Evolutionary conservation across 1,140 invertebrate genomes (phyloP).

Genomic region (Nephila pilipes): DNA sequence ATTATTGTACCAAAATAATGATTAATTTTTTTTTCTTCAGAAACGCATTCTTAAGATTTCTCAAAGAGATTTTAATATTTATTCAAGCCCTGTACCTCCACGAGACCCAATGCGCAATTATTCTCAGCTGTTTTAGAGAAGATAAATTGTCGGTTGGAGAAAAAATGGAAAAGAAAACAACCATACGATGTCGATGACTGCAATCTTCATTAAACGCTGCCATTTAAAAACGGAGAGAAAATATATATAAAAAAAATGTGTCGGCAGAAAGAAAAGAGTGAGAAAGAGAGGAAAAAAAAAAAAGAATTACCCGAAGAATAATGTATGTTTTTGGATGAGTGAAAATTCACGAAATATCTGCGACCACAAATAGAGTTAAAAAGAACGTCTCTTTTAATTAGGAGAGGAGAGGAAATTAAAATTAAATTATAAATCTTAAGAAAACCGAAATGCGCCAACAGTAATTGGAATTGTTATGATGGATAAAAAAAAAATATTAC

Average conservation of each 20-base stretch:
- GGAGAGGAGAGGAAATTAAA: slow-evolving; percentile 43
- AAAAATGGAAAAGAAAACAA: not conserved
- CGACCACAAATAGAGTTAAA: not conserved
- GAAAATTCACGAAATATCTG: slow-evolving; percentile 1
- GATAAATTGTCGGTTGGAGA: not conserved
- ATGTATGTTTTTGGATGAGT: slow-evolving; percentile 14
- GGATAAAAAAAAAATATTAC: not conserved
- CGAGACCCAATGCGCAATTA: not conserved
- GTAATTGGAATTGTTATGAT: slow-evolving; percentile 4
- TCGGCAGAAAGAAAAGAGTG: not conserved
- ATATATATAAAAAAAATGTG: not conserved
- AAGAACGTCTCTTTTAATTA: slow-evolving; percentile 34
- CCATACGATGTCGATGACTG: not conserved
- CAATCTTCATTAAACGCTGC: slow-evolving; percentile 41
- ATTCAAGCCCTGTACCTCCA: not conserved
- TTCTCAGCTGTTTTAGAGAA: slow-evolving; percentile 20
- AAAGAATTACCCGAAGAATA: slow-evolving; percentile 16
- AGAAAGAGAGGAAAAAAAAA: not conserved
- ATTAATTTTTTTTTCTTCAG: no score
- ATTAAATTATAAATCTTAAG: slow-evolving; percentile 32
- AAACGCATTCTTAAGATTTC: no score
- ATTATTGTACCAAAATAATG: no score
- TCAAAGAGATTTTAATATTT: slow-evolving; percentile 18
- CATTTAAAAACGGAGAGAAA: slow-evolving; percentile 27
- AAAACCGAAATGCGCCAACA: not conserved